Conservation (phyloP, 1,140 invertebrate species). For the Pseudomyrmex pallidus region DNA sequence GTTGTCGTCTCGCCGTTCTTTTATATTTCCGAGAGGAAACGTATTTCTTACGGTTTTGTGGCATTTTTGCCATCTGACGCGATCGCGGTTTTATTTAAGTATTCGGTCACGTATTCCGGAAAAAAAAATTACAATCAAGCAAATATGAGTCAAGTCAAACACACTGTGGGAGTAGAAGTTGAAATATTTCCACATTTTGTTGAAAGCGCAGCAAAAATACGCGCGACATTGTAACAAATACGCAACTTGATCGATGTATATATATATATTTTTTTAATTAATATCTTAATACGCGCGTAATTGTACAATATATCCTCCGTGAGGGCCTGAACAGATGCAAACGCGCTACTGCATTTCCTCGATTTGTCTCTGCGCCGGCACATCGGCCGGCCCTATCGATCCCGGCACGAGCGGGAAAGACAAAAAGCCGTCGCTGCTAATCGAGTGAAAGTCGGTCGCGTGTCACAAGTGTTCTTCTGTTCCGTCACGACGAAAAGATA, state of each 20-base stretch:
- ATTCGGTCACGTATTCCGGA: background rate
- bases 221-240: too few relatives aligned
- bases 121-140: background rate
- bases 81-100: background rate
- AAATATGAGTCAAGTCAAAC: background rate
- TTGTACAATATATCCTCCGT: too few relatives aligned
- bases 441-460: constrained; percentile 47
- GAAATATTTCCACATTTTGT: too few relatives aligned
- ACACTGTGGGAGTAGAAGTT: background rate
- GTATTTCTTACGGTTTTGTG: background rate
- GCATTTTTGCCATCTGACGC: background rate
- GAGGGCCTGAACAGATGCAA: constrained; percentile 40
- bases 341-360: constrained; percentile 28
- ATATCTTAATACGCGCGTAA: background rate
- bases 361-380: constrained; percentile 16
- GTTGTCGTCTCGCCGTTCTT: background rate
- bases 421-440: constrained; percentile 25
- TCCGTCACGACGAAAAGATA: constrained; percentile 6
- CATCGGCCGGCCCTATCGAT: constrained; percentile 28
- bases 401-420: constrained; percentile 41
- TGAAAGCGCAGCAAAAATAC: background rate
- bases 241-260: too few relatives aligned
- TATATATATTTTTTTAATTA: background rate
- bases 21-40: background rate
- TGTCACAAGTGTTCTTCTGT: background rate